These are phyloP conservation scores for Eulemur coronatus DNA, from an alignment of 2,797 vertebrate genomes.

Conservation along the genomic window DNA sequence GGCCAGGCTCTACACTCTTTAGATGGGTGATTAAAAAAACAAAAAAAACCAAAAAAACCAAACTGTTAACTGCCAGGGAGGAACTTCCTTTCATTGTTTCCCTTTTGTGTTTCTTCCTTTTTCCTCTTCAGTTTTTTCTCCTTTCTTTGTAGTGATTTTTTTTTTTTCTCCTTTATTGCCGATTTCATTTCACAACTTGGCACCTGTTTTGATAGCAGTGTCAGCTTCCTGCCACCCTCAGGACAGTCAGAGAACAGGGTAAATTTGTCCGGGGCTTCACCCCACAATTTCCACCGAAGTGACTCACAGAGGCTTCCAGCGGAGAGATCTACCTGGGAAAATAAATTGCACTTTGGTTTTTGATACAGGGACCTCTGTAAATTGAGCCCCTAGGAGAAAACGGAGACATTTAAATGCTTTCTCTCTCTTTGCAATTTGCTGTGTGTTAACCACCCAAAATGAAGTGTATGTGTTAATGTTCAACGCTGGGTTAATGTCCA, in stretches of 20 bases:
- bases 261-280: not conserved
- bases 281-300: not conserved
- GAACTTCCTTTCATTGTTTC: constrained; percentile 69
- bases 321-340: not conserved
- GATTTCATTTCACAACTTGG: constrained; percentile 22
- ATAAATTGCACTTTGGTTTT: not conserved
- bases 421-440: not conserved
- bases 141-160: constrained; percentile 37
- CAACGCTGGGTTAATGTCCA: not conserved
- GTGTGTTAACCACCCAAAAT: not conserved
- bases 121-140: constrained; percentile 47
- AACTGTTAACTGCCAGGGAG: not conserved
- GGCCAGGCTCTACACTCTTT: not conserved
- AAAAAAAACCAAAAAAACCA: no score
- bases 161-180: not conserved
- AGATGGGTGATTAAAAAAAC: not conserved
- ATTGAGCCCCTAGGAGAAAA: not conserved
- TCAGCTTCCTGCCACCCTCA: not conserved
- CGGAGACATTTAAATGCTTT: not conserved
- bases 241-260: not conserved
- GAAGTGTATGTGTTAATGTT: constrained; percentile 37
- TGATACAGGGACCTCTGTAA: not conserved
- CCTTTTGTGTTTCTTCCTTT: constrained; percentile 45
- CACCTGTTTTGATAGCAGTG: constrained; percentile 16
- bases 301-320: not conserved